Base-by-base conservation (phyloP, 2,888 invertebrate species). In the Sycophila texana region DNA sequence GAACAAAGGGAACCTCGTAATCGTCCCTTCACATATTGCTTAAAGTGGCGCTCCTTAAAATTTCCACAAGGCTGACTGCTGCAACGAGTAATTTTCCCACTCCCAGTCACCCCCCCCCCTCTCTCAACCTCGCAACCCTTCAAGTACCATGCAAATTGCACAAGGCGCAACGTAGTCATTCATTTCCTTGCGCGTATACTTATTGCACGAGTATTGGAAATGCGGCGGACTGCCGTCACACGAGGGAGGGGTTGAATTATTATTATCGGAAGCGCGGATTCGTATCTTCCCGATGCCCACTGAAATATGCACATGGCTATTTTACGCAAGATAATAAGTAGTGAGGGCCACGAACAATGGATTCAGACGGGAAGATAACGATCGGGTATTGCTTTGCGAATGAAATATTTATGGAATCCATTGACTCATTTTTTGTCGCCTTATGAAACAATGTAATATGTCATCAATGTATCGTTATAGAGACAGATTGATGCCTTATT, bases 61-160 rank as follows among this genome's bases (percentile, higher is more conserved):
- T 72, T 77, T 77, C 60, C 39, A 10, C 39, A 39, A 76, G 55
- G 20, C 26, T 18, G 16, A 53, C 2, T 1, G 67, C 53, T 63
- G 39, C 14, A 26, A 53, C 26, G 66, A 49, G 49, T 73, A 66
- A 66, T 66, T 58, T 49, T 22, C 22, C 58, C 26, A 13, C 49
- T 66, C 49, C n/a, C 4, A 4, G 30, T 4, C 61, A n/a, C 60
- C 60, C 16, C 22, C 14, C 14, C 26, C 26, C 26, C 26, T 60
- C 60, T 12, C 26, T n/a, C 16, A 7, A 39, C 7, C 26, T 26
- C 16, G 26, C 16, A 26, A 10, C 39, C 39, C 39, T 39, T 16
- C 30, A 39, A 12, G n/a, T 57, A 57, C 47, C 30, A 68, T 73
- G 73, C 53, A 78, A 73, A 78, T 73, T 78, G 67, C 57, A 67